A percentile compares a stretch with the other conserved stretches of the same genome.
These are phyloP conservation scores for Ovis canadensis DNA, from an alignment of 2,113 vertebrate species.

Conservation along the genomic window DNA sequence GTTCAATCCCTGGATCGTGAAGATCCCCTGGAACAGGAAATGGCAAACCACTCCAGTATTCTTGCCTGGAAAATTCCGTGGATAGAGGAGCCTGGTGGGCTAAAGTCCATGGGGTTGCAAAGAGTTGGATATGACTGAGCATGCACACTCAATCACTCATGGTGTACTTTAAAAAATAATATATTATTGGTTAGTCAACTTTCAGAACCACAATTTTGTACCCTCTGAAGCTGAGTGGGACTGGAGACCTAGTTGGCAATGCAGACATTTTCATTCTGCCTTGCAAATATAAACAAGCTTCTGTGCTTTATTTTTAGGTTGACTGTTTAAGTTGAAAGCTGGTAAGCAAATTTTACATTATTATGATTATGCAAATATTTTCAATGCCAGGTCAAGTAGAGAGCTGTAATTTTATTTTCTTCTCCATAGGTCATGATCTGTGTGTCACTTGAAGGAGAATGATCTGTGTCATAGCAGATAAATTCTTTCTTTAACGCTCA, in stretches of 20 bases:
- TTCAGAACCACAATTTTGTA: neutral
- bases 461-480: neutral
- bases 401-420: neutral
- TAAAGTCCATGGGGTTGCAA: neutral
- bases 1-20: accelerated
- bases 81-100: neutral
- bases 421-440: neutral
- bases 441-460: neutral
- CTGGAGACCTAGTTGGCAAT: neutral
- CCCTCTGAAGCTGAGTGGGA: neutral
- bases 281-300: neutral
- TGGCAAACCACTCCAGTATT: neutral
- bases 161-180: neutral
- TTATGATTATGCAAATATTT: neutral
- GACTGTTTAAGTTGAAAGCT: neutral
- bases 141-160: neutral
- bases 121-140: neutral
- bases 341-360: neutral
- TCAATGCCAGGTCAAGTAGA: neutral
- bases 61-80: neutral
- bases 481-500: neutral
- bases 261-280: neutral
- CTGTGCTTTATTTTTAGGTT: neutral
- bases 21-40: neutral
- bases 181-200: neutral